Percentiles rank a stretch among this genome's conserved stretches.
Evolutionary conservation across 1,140 invertebrate species (phyloP).

Genomic region (Paraescarpia echinospica): DNA sequence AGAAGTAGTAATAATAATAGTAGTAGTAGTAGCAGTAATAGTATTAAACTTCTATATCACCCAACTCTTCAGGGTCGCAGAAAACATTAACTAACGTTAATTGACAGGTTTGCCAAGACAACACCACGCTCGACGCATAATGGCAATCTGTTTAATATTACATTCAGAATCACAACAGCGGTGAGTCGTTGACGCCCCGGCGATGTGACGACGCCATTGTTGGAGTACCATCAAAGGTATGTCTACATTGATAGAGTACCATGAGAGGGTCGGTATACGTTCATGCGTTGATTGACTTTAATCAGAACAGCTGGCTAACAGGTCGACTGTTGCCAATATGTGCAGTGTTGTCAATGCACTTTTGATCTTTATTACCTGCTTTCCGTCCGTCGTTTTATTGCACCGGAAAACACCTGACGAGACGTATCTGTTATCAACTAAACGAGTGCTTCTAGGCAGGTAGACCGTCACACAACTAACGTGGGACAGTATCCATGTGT

Average conservation of each 20-base stretch:
- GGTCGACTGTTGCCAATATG: background rate
- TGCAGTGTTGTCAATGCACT: background rate
- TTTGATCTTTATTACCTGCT: background rate
- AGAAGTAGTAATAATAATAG: too few relatives aligned
- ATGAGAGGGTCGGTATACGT: too few relatives aligned
- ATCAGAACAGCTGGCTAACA: background rate
- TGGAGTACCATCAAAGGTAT: background rate
- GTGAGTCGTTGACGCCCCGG: background rate
- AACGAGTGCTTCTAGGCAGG: background rate
- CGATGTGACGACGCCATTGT: background rate
- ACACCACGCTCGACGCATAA: too few relatives aligned
- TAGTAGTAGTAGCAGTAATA: too few relatives aligned
- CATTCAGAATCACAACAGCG: background rate
- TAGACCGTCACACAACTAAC: background rate
- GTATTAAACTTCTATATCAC: too few relatives aligned
- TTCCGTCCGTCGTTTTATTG: background rate
- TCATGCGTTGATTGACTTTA: background rate
- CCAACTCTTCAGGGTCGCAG: too few relatives aligned
- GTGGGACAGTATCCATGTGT: background rate
- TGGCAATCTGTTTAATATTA: too few relatives aligned
- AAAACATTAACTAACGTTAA: too few relatives aligned
- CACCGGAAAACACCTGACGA: background rate
- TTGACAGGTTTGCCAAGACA: too few relatives aligned
- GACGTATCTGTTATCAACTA: background rate
- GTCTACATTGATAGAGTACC: too few relatives aligned